Evolutionary conservation across 2,888 invertebrate genomes (phyloP).

Genomic region (Entomobrya multifasciata): DNA sequence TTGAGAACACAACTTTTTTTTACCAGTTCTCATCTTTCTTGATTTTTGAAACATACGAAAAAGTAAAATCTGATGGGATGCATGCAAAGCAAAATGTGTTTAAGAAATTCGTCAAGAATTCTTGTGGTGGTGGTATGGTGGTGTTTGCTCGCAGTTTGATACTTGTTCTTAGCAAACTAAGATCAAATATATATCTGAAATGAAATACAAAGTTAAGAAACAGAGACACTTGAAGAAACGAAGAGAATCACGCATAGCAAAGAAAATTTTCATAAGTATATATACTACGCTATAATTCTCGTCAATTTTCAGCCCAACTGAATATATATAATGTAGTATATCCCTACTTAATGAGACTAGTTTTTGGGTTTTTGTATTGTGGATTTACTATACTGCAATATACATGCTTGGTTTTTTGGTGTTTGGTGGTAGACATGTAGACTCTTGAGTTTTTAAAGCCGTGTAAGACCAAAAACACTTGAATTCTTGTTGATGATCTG

Average conservation of each 20-base stretch:
- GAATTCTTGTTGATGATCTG: conserved; percentile 20
- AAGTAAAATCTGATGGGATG: conserved; percentile 22
- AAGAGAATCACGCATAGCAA: no score
- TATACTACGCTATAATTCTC: no score
- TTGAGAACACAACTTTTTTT: not conserved
- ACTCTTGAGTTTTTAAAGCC: conserved; percentile 27
- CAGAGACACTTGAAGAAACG: no score
- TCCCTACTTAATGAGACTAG: no score
- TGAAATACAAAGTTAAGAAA: no score
- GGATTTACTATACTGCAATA: not conserved
- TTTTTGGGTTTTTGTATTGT: not conserved
- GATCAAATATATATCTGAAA: not conserved
- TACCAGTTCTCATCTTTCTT: not conserved
- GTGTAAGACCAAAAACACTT: conserved; percentile 37
- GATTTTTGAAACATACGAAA: conserved; percentile 4
- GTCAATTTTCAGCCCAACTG: no score
- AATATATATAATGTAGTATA: not conserved
- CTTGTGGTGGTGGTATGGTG: conserved; percentile 41
- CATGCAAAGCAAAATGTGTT: conserved; percentile 47
- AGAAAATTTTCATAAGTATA: no score
- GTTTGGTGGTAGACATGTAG: conserved; percentile 24
- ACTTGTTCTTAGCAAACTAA: not conserved
- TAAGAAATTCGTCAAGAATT: conserved; percentile 41
- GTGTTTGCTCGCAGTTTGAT: not conserved
- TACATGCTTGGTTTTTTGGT: not conserved